A percentile compares a stretch with the other conserved stretches of the same genome.
These are phyloP conservation scores for Dendrocincla fuliginosa DNA, from an alignment of 2,797 vertebrate species.

Conservation along the genomic window DNA sequence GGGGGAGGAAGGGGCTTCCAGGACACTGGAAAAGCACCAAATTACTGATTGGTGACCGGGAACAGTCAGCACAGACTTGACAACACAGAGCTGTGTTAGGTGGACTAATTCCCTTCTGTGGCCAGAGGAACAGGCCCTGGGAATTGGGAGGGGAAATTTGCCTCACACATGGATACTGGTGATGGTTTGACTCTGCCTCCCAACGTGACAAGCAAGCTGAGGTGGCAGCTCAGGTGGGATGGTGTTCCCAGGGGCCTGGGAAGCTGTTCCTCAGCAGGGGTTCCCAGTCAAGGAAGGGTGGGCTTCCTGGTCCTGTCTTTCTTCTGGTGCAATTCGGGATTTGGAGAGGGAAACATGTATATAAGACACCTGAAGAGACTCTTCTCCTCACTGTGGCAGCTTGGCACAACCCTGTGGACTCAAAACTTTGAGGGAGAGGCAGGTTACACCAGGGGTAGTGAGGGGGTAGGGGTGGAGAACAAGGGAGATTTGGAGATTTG, in stretches of 20 bases:
- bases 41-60: neutral
- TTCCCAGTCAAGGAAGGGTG: neutral
- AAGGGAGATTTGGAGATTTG: neutral
- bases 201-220: neutral
- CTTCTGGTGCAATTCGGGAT: neutral
- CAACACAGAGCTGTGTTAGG: accelerated
- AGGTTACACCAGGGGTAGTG: accelerated
- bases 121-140: neutral
- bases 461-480: neutral
- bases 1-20: neutral
- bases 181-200: neutral
- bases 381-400: neutral
- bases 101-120: neutral
- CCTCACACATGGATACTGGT: neutral
- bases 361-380: neutral
- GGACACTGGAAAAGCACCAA: neutral
- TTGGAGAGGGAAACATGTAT: neutral
- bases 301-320: neutral
- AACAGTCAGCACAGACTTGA: neutral
- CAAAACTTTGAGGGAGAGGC: neutral
- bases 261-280: neutral
- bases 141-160: neutral
- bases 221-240: neutral
- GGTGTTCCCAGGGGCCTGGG: neutral
- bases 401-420: neutral